phyloP scores from a whole-genome alignment of 2,113 vertebrate species.

The Ivindomyrus marchei region DNA sequence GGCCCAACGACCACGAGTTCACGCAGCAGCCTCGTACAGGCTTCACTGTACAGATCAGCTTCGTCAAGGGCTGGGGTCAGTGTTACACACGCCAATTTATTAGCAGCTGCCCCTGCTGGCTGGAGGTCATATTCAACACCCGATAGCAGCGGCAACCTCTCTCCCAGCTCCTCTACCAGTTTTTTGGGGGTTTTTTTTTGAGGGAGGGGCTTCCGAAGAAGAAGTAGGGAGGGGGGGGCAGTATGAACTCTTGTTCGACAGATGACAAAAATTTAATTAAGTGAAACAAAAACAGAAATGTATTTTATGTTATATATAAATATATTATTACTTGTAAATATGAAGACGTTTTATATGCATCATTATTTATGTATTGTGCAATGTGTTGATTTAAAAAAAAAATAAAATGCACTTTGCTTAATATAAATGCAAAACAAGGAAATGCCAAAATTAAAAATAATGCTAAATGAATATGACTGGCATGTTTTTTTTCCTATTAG shows the following conservation, averaged over 20 bases:
- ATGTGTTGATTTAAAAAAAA: slow-evolving; percentile 96
- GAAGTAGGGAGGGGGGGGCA: slow-evolving; percentile 27
- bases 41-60: slow-evolving; percentile 98
- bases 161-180: slow-evolving; percentile 25
- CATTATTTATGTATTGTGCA: slow-evolving; percentile 99
- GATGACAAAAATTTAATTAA: slow-evolving; percentile 86
- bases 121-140: slow-evolving; percentile 97
- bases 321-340: slow-evolving; percentile 99
- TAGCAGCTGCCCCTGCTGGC: slow-evolving; percentile 97
- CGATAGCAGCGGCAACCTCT: slow-evolving; percentile 64
- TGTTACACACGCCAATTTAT: slow-evolving; percentile 99
- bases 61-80: slow-evolving; percentile 98
- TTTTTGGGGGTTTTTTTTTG: slow-evolving; percentile 23
- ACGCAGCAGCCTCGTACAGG: slow-evolving; percentile 91
- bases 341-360: slow-evolving; percentile 99
- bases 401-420: slow-evolving; percentile 99
- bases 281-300: slow-evolving; percentile 77
- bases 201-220: slow-evolving; percentile 38
- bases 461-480: slow-evolving; percentile 55
- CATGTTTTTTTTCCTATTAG: slow-evolving; percentile 59
- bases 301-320: slow-evolving; percentile 99
- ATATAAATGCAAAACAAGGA: slow-evolving; percentile 99
- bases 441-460: slow-evolving; percentile 89
- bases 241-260: slow-evolving; percentile 68
- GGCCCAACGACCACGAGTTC: slow-evolving; percentile 97